Evolutionary conservation across 1,140 invertebrate genomes (phyloP), one percentile per base, ranked within the genome.

Genomic region (Lordiphosa mommai): DNA sequence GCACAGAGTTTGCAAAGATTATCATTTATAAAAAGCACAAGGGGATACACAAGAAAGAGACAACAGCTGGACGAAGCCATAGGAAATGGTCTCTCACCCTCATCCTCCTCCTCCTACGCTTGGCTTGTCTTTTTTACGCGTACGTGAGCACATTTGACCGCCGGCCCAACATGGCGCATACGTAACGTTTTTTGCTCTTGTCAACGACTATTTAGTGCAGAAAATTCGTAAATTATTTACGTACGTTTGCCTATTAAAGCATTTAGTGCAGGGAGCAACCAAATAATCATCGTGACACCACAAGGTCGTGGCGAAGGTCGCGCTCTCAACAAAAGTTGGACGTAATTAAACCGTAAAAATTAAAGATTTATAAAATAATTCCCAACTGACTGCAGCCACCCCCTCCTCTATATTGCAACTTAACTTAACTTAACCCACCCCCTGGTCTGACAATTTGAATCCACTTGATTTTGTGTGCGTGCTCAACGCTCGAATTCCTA

Each of bases 361-460:
- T 84, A 84, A 82, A 71, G 76, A 82, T 82, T 82, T 70, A 82
- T 84, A 57, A 84, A 84, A 68, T 55, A 51, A 76, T 72, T 68
- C 46, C 40, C 48, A 33, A 29, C 34, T 51, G 6, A 47, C 47
- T 52, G 51, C 33, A 51, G 16, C n/a, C 20, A 20, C 16, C 40
- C 6, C 29, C 4, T 1, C 13, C 9, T 16, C 27, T 29, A 64
- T 33, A 65, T 53, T 53, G 32, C 55, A 50, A 65, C 61, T 37
- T 20, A 60, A 56, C 46, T 60, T 69, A 60, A 60, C 56, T 50
- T 38, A n/a, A 40, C 49, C 36, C n/a, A n/a, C n/a, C n/a, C n/a
- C 23, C 23, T 6, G 33, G 61, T 46, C 43, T 57, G 76, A 67
- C 76, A 84, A 84, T 82, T 70, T 65, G 76, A 82, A 72, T 61